These are phyloP conservation scores for Tupaia chinensis DNA, from an alignment of 2,113 vertebrate genomes.

Conservation along the genomic window DNA sequence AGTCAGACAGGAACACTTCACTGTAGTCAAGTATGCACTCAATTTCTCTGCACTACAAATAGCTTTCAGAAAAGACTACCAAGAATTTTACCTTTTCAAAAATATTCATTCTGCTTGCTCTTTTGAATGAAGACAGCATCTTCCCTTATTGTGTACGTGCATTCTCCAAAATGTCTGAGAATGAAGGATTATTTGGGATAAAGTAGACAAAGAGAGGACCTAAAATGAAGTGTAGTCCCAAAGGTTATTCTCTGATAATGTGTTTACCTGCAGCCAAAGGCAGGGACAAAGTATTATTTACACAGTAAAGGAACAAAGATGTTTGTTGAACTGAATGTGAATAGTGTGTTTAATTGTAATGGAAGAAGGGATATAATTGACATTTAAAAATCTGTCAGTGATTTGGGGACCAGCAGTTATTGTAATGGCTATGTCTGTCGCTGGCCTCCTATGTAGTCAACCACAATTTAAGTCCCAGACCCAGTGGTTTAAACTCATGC, in stretches of 20 bases:
- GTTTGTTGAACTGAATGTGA: slow-evolving; percentile 30
- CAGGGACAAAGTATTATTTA: slow-evolving; percentile 8
- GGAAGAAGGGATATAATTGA: background rate
- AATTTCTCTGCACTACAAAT: background rate
- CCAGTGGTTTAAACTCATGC: too few relatives aligned
- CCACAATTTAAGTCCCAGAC: too few relatives aligned
- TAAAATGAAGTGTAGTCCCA: background rate
- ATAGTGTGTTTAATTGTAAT: background rate
- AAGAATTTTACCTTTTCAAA: slow-evolving; percentile 14
- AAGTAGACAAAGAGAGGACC: slow-evolving; percentile 47
- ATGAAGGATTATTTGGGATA: slow-evolving; percentile 31
- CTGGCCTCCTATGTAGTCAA: too few relatives aligned
- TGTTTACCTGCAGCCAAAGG: background rate
- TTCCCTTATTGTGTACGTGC: background rate
- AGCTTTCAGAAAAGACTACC: background rate
- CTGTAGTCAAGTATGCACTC: background rate
- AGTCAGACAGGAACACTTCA: background rate
- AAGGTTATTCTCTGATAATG: slow-evolving; percentile 47
- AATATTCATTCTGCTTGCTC: background rate
- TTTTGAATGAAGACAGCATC: background rate
- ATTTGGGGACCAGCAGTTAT: background rate
- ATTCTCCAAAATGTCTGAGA: background rate
- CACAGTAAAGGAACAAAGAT: background rate
- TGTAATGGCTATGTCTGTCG: too few relatives aligned
- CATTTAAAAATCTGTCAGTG: background rate